Base-by-base conservation (phyloP, 2,888 invertebrate genomes). In the Andrena camellia region DNA sequence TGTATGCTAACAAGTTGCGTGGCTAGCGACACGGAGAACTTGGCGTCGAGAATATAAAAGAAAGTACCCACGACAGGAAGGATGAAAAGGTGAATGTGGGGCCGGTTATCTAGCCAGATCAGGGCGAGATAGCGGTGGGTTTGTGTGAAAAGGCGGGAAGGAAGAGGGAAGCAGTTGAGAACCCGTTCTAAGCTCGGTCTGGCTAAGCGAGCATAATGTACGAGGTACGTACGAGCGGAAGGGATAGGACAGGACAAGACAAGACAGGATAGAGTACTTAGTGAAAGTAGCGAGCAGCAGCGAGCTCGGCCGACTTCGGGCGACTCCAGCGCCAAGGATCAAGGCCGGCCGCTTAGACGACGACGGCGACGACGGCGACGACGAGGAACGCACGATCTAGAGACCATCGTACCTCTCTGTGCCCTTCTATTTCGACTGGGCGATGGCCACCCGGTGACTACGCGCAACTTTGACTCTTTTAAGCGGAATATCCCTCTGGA, bases 241-340 rank as follows among this genome's bases (percentile, higher is more conserved):
- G 78, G 84, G 84, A 86, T 80, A 85, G 83, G 86, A 86, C 86
- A 86, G 86, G 78, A 80, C 90, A 86, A 86, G 88, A 86, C 85
- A 87, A 78, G 88, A 83, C 84, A 89, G 88, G 85, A 88, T 89
- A 86, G 87, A 88, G 89, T 89, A 90, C 86, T 89, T 90, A 93
- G 93, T 93, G 93, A 93, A 93, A 93, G 93, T 93, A 92, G 90
- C 90, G 86, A 89, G 83, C 85, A 89, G 86, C 82, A 83, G 84
- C 83, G 83, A 90, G 86, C 88, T 83, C 74, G 86, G 76, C 83
- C 83, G 81, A 88, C 91, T 91, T 84, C 87, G 80, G 89, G 88
- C 92, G 91, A 93, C 90, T 92, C 91, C 90, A 93, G 92, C 93
- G 92, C 92, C 91, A 93, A 92, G 93, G 93, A 93, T 93, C 93